Base-by-base conservation (phyloP, 1,140 invertebrate genomes). In the Hetaerina americana region DNA sequence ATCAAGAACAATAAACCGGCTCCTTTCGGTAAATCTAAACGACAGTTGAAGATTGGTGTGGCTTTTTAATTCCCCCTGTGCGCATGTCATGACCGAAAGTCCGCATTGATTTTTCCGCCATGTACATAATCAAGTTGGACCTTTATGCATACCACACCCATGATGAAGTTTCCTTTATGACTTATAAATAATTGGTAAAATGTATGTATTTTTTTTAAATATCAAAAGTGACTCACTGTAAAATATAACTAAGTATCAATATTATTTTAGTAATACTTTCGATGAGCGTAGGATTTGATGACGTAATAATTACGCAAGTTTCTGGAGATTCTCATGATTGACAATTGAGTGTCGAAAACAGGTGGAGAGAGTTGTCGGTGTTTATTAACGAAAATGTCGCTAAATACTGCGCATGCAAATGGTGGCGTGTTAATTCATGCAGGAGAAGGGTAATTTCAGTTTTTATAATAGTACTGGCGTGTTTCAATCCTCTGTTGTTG, bases 381-480 rank as follows among this genome's bases (percentile, higher is more conserved):
- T 66, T 6, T 68, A 74, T n/a, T 22, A 24, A n/a, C 24, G 18
- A 85, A 79, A 74, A 96, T 97, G 95, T 94, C 94, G 73, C 81
- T 97, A 72, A 97, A 97, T 80, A 95, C 93, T 71, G 93, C 94
- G 71, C 94, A 97, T 79, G 88, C 92, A 18, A 92, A 93, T 78
- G 91, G 91, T 67, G 95, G 95, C 22, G 94, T 97, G 27, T 83
- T 97, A 29, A 93, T 97, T 76, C 94, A 95, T 80, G 86, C 90
- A 73, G 93, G 93, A 76, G 95, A 97, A 87, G 87, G 88, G 94
- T 96, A 87, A 90, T 26, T 68, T 73, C 67, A 22, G 24, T 73
- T 72, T 74, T 70, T 74, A n/a, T n/a, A n/a, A n/a, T n/a, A n/a
- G n/a, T n/a, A n/a, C n/a, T n/a, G n/a, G n/a, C n/a, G n/a, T n/a